Percentiles rank a stretch among this genome's conserved stretches.
Evolutionary conservation across 2,797 vertebrate species (phyloP).

Genomic region (Sandelia bainsii): DNA sequence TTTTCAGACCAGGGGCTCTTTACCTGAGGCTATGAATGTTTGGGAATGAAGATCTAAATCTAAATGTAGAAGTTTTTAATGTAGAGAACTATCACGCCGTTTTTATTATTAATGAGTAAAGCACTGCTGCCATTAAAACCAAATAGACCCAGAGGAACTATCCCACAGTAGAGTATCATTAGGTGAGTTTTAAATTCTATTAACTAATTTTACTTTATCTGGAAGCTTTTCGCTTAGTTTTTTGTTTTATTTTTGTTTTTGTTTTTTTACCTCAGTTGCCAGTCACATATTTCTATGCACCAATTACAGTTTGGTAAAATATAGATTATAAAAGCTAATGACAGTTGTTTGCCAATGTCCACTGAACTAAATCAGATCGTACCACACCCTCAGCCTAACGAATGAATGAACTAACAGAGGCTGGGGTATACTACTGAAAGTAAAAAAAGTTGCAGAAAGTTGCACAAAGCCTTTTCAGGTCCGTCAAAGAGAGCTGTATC

Average conservation of each 20-base stretch:
- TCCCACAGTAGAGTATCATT: conserved; percentile 33
- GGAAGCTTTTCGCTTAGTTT: neutral
- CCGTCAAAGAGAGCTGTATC: too few species aligned
- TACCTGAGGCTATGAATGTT: conserved; percentile 70
- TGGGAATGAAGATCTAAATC: conserved; percentile 59
- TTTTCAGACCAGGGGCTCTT: conserved; percentile 75
- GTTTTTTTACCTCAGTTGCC: neutral
- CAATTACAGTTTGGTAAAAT: neutral
- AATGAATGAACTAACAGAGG: too few species aligned
- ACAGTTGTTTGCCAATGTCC: neutral
- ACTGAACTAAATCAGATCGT: neutral
- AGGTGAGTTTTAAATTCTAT: neutral
- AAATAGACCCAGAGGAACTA: conserved; percentile 68
- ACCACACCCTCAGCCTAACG: neutral
- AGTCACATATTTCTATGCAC: neutral
- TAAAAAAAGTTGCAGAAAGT: too few species aligned
- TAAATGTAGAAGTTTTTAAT: conserved; percentile 76
- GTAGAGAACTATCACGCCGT: conserved; percentile 59
- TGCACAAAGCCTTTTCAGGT: neutral
- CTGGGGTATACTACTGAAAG: too few species aligned
- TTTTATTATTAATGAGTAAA: conserved; percentile 70
- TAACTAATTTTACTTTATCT: neutral
- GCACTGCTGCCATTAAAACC: conserved; percentile 59
- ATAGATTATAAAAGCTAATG: neutral
- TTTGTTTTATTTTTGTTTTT: neutral